phyloP scores from a whole-genome alignment of 1,140 invertebrate species.

The Chlorops oryzae region DNA sequence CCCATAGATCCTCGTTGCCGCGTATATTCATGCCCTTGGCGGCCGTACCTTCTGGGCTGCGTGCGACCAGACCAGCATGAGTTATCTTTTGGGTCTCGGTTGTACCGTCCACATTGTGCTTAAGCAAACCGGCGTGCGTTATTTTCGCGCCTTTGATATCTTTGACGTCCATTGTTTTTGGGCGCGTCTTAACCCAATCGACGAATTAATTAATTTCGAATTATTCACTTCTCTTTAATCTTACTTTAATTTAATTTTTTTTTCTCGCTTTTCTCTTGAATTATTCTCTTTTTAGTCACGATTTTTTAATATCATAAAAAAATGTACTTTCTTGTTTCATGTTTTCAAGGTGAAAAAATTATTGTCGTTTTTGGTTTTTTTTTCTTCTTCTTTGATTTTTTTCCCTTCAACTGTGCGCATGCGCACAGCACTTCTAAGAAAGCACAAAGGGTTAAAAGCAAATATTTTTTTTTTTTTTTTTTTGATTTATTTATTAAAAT shows the following conservation, averaged over 20 bases:
- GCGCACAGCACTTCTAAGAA: too few relatives aligned
- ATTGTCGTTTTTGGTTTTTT: too few relatives aligned
- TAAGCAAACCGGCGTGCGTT: conserved; percentile 44
- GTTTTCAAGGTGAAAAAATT: too few relatives aligned
- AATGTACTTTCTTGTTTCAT: too few relatives aligned
- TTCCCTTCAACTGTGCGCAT: too few relatives aligned
- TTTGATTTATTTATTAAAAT: not conserved
- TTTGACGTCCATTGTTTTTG: conserved; percentile 43
- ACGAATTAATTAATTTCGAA: not conserved
- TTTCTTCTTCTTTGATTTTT: not conserved
- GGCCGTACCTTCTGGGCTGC: conserved; percentile 84
- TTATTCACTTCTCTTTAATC: conserved; percentile 16
- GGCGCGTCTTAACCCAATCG: not conserved
- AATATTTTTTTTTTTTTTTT: not conserved
- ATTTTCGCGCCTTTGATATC: conserved; percentile 48
- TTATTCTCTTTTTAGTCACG: conserved; percentile 13
- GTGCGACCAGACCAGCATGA: conserved; percentile 70
- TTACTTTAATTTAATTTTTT: conserved; percentile 13
- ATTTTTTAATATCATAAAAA: conserved; percentile 29
- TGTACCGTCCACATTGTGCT: conserved; percentile 44
- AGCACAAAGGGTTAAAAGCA: too few relatives aligned
- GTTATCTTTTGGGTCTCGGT: conserved; percentile 51
- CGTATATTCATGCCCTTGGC: conserved; percentile 90
- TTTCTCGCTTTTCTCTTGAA: conserved; percentile 5
- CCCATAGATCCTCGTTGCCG: conserved; percentile 89